phyloP scores from a whole-genome alignment of 2,113 vertebrate genomes.

The Oplegnathus fasciatus region DNA sequence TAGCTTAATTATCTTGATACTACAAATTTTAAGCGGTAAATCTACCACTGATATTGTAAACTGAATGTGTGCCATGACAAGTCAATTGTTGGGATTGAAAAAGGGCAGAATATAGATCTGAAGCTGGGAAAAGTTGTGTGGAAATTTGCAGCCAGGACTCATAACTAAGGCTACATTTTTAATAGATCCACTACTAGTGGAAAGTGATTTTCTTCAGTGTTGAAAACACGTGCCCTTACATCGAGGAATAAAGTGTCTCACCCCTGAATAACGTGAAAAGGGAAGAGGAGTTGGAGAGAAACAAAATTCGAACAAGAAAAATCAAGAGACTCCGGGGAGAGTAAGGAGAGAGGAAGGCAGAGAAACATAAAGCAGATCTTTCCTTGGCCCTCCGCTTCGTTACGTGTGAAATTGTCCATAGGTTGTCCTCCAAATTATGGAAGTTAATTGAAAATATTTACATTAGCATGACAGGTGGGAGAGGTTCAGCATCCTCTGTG shows the following conservation, averaged over 20 bases:
- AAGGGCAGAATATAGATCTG: neutral
- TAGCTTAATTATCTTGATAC: too few species aligned
- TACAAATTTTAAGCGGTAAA: neutral
- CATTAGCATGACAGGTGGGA: slow-evolving; percentile 72
- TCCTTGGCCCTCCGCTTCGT: slow-evolving; percentile 63
- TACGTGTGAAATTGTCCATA: slow-evolving; percentile 78
- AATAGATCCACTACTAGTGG: neutral
- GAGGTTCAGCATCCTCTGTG: slow-evolving; percentile 57
- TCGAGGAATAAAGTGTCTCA: neutral
- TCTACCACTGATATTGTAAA: neutral
- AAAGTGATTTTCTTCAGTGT: slow-evolving; percentile 26
- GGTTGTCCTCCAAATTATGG: slow-evolving; percentile 76
- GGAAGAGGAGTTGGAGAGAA: slow-evolving; percentile 29
- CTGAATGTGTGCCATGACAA: neutral
- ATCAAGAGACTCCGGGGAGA: slow-evolving; percentile 45
- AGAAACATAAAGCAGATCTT: slow-evolving; percentile 69
- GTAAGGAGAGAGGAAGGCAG: slow-evolving; percentile 26
- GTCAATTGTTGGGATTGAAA: neutral
- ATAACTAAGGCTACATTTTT: neutral
- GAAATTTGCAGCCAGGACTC: neutral
- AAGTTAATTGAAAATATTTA: slow-evolving; percentile 83
- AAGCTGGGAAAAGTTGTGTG: too few species aligned
- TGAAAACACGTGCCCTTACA: slow-evolving; percentile 5
- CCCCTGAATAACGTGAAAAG: slow-evolving; percentile 1
- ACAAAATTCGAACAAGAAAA: slow-evolving; percentile 47